These are phyloP conservation scores for Ernsta delagoae DNA, from an alignment of 2,888 invertebrate genomes.

Conservation along the genomic window DNA sequence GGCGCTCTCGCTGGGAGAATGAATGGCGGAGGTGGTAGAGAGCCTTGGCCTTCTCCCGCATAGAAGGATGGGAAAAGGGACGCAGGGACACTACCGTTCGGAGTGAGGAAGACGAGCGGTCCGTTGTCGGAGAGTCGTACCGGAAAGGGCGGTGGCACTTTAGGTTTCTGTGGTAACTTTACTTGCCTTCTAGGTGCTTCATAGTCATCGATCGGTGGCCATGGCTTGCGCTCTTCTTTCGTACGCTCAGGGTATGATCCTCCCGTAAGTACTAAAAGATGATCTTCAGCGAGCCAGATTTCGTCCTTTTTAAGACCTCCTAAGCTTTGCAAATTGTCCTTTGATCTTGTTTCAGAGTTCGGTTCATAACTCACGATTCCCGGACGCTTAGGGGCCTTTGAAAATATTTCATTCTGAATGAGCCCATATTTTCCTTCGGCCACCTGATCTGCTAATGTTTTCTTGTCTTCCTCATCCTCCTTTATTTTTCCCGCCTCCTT, in stretches of 20 bases:
- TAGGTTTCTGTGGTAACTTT: slow-evolving; percentile 92
- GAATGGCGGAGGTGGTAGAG: slow-evolving; percentile 83
- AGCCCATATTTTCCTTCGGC: slow-evolving; percentile 96
- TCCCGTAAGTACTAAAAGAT: slow-evolving; percentile 92
- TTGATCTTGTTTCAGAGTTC: slow-evolving; percentile 91
- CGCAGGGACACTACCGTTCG: slow-evolving; percentile 90
- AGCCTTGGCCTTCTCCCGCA: slow-evolving; percentile 85
- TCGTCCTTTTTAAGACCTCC: slow-evolving; percentile 94
- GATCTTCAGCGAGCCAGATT: slow-evolving; percentile 96
- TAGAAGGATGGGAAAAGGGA: slow-evolving; percentile 88
- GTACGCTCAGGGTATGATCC: slow-evolving; percentile 87
- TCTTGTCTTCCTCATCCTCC: slow-evolving; percentile 89
- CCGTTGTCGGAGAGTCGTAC: slow-evolving; percentile 94
- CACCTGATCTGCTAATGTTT: slow-evolving; percentile 95
- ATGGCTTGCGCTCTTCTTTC: slow-evolving; percentile 79
- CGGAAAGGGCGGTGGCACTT: slow-evolving; percentile 97
- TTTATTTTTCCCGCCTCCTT: slow-evolving; percentile 79
- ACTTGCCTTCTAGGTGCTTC: slow-evolving; percentile 93
- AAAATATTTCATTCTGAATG: slow-evolving; percentile 93
- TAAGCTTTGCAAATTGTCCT: slow-evolving; percentile 91
- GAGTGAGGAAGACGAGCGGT: slow-evolving; percentile 94
- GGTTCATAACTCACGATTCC: slow-evolving; percentile 92
- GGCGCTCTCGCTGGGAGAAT: slow-evolving; percentile 85
- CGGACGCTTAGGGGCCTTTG: slow-evolving; percentile 88
- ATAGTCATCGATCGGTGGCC: slow-evolving; percentile 94